These are phyloP conservation scores for Metallyticus violacea DNA, from an alignment of 2,888 invertebrate species.

Conservation along the genomic window DNA sequence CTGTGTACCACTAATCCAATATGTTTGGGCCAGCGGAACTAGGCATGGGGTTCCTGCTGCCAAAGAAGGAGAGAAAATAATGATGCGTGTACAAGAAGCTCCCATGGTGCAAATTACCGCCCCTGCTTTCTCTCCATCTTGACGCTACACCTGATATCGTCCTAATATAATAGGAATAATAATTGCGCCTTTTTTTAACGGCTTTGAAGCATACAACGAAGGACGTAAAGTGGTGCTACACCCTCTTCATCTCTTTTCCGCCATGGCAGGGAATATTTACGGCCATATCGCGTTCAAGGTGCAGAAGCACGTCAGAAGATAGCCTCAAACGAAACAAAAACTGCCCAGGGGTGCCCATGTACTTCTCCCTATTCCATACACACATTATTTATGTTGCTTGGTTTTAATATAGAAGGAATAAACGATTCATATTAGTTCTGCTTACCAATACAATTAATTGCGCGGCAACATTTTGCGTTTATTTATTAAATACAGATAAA, in stretches of 20 bases:
- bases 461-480: not conserved
- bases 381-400: not conserved
- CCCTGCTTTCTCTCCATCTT: not conserved
- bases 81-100: not conserved
- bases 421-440: not conserved
- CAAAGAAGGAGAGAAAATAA: no score
- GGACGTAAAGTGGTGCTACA: not conserved
- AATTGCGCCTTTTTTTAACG: conserved; percentile 25
- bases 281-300: not conserved
- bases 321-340: not conserved
- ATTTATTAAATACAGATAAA: no score
- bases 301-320: not conserved
- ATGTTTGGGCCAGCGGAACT: not conserved
- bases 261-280: not conserved
- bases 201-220: conserved; percentile 16
- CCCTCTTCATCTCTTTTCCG: not conserved
- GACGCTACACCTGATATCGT: not conserved
- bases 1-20: not conserved
- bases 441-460: not conserved
- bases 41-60: no score
- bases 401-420: not conserved
- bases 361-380: not conserved
- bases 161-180: conserved; percentile 4
- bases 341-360: not conserved
- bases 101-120: no score